These are phyloP conservation scores for Cryptocephalus moraei DNA, from an alignment of 2,888 invertebrate genomes.

Conservation along the genomic window DNA sequence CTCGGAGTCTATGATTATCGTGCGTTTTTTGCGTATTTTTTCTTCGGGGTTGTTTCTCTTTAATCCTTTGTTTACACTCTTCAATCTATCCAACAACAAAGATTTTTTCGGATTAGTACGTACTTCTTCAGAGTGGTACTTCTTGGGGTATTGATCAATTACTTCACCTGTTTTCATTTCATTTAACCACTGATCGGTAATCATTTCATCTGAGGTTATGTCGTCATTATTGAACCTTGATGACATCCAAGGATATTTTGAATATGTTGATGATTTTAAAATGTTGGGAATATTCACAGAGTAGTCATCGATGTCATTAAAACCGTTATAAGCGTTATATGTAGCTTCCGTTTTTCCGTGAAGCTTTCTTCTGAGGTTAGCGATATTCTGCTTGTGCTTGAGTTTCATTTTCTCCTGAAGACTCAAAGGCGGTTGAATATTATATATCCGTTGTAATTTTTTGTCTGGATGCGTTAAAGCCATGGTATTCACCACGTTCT, in stretches of 20 bases:
- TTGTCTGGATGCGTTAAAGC: constrained; percentile 12
- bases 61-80: constrained; percentile 16
- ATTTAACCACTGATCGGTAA: constrained; percentile 3
- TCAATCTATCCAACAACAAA: constrained; percentile 18
- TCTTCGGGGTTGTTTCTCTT: neutral
- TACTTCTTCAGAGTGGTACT: neutral
- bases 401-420: neutral
- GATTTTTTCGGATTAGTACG: neutral
- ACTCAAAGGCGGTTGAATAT: neutral
- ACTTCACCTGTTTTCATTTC: constrained; percentile 6
- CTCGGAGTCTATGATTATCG: constrained; percentile 11
- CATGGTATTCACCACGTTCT: constrained; percentile 15
- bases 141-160: neutral
- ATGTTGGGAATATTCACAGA: neutral
- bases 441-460: constrained; percentile 7
- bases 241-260: neutral
- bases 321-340: neutral
- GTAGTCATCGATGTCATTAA: neutral
- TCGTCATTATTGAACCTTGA: neutral
- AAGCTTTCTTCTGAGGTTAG: neutral
- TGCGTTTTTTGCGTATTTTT: constrained; percentile 3
- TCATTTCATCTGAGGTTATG: neutral
- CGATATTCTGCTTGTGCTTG: neutral
- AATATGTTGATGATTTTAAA: too few relatives aligned
- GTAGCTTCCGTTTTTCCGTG: neutral